Evolutionary conservation across 2,113 vertebrate species (phyloP), one percentile per base, ranked within the genome.

Genomic region (Phaetusa simplex): DNA sequence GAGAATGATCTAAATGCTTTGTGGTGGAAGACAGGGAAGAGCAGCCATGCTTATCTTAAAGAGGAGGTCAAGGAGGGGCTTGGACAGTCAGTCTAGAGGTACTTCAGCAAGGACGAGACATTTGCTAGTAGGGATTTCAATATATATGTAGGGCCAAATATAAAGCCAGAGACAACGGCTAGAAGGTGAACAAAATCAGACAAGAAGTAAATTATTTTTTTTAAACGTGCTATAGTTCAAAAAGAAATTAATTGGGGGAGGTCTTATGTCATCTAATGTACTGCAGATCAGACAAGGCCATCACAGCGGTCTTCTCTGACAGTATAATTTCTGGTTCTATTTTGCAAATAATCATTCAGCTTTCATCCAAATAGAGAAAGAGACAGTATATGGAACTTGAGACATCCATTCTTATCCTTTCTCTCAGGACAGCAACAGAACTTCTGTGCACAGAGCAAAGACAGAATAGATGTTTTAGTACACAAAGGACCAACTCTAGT

Each of bases 11-110:
- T 21, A 71, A 19, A 50, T 2, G 0, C 59, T 73, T 9, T 82
- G 30, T 26, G 47, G 5, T 67, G 20, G 71, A 74, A 91, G 18
- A 18, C 1, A 3, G 9, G 27, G 78, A 77, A 83, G 49, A 42
- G 3, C 34, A 80, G 32, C 3, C 21, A 23, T 23, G 11, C 5
- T 52, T 59, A 42, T 49, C 22, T 6, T n/a, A 67, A 81, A 59
- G 30, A 71, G 26, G 55, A 64, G 21, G 18, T 27, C 47, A 14
- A 52, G 7, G 10, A 0, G 1, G 2, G 3, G 3, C 4, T 91
- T 69, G 43, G 5, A 8, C 13, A 53, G 19, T 58, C 27, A 71
- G 8, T 80, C 43, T 56, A 53, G 27, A 61, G 55, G 9, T 34
- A 47, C 2, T 2, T 10, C 2, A 1, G 5, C 50, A 29, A 69